Conservation (phyloP, 1,140 invertebrate genomes). For the Olivierus martensii region DNA sequence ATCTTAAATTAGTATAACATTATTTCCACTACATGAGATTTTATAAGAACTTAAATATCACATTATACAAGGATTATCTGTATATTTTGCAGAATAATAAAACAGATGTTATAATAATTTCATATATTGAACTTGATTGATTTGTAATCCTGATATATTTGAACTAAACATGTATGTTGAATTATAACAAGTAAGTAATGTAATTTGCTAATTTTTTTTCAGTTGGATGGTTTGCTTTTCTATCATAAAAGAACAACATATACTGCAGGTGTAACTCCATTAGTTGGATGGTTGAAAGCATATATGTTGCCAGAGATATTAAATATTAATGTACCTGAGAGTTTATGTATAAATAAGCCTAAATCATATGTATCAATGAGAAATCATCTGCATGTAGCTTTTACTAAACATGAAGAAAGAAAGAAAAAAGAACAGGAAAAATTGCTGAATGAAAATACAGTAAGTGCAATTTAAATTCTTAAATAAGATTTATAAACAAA, state of each 20-base stretch:
- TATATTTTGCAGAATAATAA: too few relatives aligned
- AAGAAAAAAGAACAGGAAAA: constrained; percentile 8
- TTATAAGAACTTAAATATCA: too few relatives aligned
- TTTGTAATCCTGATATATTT: too few relatives aligned
- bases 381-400: constrained; percentile 21
- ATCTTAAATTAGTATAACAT: too few relatives aligned
- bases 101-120: too few relatives aligned
- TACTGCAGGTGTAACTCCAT: constrained; percentile 55
- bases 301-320: constrained; percentile 74
- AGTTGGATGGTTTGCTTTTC: constrained; percentile 62
- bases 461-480: too few relatives aligned
- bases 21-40: too few relatives aligned
- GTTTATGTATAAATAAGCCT: constrained; percentile 29
- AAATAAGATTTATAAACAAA: too few relatives aligned
- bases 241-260: constrained; percentile 68
- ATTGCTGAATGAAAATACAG: constrained; percentile 2
- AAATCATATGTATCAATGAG: constrained; percentile 28
- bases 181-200: too few relatives aligned
- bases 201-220: background rate
- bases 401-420: constrained; percentile 5
- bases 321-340: constrained; percentile 36
- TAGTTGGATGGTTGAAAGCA: constrained; percentile 76
- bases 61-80: too few relatives aligned
- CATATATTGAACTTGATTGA: too few relatives aligned
- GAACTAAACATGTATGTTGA: too few relatives aligned